A percentile compares a stretch with the other conserved stretches of the same genome.
Evolutionary conservation across 2,888 invertebrate species (phyloP).

Genomic region (Meteorus cinctellus): DNA sequence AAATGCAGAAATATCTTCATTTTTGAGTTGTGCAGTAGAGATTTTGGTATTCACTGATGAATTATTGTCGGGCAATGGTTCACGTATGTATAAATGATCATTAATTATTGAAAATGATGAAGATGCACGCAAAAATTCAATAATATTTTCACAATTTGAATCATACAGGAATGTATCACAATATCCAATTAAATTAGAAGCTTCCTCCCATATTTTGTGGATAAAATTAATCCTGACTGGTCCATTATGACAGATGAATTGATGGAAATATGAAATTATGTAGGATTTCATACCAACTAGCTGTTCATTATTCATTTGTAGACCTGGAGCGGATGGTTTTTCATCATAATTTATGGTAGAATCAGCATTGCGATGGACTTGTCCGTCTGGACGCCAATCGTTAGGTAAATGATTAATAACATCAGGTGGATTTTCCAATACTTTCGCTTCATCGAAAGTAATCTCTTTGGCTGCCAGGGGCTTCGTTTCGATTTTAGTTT

Average conservation of each 20-base stretch:
- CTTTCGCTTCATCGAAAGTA: background rate
- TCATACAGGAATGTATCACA: constrained; percentile 43
- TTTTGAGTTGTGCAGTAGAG: background rate
- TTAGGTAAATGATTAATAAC: constrained; percentile 39
- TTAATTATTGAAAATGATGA: constrained; percentile 51
- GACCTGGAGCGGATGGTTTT: constrained; percentile 46
- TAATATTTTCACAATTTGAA: constrained; percentile 49
- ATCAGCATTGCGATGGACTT: constrained; percentile 50
- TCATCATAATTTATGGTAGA: constrained; percentile 43
- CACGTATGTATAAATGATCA: constrained; percentile 50
- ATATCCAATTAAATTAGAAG: constrained; percentile 39
- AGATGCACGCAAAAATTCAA: constrained; percentile 56
- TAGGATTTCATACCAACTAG: constrained; percentile 48
- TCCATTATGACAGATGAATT: constrained; percentile 52
- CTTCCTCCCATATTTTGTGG: constrained; percentile 49
- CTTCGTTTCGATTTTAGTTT: background rate
- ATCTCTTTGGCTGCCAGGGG: background rate
- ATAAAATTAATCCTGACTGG: constrained; percentile 48
- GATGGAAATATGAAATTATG: constrained; percentile 51
- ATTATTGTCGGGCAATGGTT: constrained; percentile 50
- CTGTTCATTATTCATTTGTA: constrained; percentile 33
- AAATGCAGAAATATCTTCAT: background rate
- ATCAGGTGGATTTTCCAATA: background rate
- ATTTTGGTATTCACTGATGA: constrained; percentile 32
- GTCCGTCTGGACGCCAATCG: constrained; percentile 51